Evolutionary conservation across 2,797 vertebrate species (phyloP).

Genomic region (Psittacula derbiana): DNA sequence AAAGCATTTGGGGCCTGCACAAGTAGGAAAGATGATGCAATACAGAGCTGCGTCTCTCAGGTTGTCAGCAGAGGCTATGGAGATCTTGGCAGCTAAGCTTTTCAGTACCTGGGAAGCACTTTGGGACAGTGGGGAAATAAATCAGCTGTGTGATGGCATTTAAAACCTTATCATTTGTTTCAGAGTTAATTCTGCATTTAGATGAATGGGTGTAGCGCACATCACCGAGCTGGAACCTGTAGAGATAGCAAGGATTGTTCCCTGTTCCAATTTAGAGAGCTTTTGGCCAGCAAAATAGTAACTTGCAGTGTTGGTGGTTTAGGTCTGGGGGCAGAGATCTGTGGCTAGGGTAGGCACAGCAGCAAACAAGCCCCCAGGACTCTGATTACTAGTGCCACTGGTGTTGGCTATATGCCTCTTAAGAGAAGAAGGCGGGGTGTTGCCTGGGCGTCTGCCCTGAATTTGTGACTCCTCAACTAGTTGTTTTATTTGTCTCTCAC

Average conservation of each 20-base stretch:
- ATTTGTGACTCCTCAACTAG: neutral
- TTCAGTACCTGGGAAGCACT: conserved; percentile 45
- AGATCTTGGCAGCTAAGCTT: conserved; percentile 27
- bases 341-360: neutral
- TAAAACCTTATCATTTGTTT: conserved; percentile 46
- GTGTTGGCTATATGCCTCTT: neutral
- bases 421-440: neutral
- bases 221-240: neutral
- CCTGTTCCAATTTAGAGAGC: neutral
- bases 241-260: neutral
- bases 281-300: neutral
- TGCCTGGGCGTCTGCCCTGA: neutral
- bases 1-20: neutral
- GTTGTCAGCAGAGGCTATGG: neutral
- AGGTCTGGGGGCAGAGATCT: neutral
- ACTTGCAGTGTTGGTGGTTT: neutral
- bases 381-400: neutral
- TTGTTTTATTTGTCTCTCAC: neutral
- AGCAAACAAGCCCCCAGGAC: neutral
- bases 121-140: conserved; percentile 13
- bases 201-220: conserved; percentile 44
- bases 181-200: conserved; percentile 47
- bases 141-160: conserved; percentile 14
- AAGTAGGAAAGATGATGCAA: neutral
- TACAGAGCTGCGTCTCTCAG: neutral